Base-by-base conservation (phyloP, 2,888 invertebrate species). In the Imbricaverruca yamaguchii region DNA sequence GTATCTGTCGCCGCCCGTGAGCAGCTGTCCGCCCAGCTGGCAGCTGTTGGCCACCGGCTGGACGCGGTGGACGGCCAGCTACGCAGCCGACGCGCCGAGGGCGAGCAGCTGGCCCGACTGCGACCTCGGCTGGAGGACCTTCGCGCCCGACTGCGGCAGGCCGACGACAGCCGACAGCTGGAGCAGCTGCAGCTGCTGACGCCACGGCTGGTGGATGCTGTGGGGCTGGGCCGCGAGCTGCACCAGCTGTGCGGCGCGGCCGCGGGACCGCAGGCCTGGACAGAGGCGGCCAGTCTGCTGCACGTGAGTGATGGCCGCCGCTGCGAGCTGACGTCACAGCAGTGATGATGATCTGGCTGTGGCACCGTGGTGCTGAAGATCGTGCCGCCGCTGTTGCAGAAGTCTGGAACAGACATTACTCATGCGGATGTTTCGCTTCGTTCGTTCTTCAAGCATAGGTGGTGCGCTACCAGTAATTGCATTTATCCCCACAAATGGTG, bases 251-350 rank as follows among this genome's bases (percentile, higher is more conserved):
- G 15, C 91, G 91, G 25, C 89, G 92, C 82, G 93, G 92, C 86
- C 91, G 91, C 85, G 91, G 93, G 81, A 95, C 97, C 87, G 92
- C 97, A 0, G 93, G 93, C 1, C 90, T 91, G 0, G 95, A 94
- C 87, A 97, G 98, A 6, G 96, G 98, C 95, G 97, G 98, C 85
- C 91, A 97, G 85, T 98, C 98, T 87, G 97, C 98, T 0, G 98
- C 98, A 87, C 98, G 98, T 86, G 96, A 97, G 57, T 98, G 39
- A 39, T 39, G 39, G 39, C 39, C 4, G 39, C 39, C 4, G 39
- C 39, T 39, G 39, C 1, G 39, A 39, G 39, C 39, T 39, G 39
- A 39, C 39, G 39, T 39, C 39, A 39, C 39, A 39, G 39, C 39
- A 39, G 39, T 39, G 39, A 39, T 39, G 39, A 39, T 39, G 39